phyloP scores from a whole-genome alignment of 30 jellyfish, hydroid and myxozoan species.

The Pelagia noctiluca region DNA sequence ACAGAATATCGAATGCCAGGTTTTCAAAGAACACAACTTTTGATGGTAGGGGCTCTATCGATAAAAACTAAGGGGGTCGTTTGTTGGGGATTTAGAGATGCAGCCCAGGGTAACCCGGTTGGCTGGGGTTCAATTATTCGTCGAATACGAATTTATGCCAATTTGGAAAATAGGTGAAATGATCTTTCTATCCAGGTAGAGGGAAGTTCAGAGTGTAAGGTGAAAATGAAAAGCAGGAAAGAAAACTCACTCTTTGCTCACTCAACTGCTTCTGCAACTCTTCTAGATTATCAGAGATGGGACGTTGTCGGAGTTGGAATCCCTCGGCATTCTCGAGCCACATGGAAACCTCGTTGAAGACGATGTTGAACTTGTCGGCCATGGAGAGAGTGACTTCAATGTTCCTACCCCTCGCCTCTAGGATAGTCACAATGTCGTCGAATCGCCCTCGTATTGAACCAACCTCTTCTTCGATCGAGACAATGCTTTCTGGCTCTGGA shows the following conservation, averaged over 20 bases:
- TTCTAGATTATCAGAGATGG: conserved; percentile 65
- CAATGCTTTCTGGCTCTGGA: conserved; percentile 57
- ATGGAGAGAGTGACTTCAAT: conserved; percentile 93
- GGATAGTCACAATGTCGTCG: conserved; percentile 88
- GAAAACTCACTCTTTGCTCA: conserved; percentile 76
- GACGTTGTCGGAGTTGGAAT: conserved; percentile 51
- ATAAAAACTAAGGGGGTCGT: no score
- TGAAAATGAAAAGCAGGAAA: no score
- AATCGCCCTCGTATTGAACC: conserved; percentile 84
- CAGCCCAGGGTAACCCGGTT: no score
- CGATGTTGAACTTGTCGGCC: conserved; percentile 85
- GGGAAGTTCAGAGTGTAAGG: no score
- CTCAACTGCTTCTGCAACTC: conserved; percentile 56
- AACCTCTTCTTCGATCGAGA: conserved; percentile 82
- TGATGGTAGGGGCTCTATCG: no score
- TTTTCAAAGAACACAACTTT: no score
- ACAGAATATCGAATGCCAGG: no score
- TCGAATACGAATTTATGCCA: no score
- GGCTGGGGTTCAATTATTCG: no score
- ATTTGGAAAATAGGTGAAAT: no score
- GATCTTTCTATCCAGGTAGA: no score
- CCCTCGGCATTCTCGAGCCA: conserved; percentile 93
- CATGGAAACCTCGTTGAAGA: conserved; percentile 70
- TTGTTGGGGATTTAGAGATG: no score
- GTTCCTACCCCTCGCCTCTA: conserved; percentile 95